Conservation (phyloP, 2,888 invertebrate species). For the Diploptera punctata region DNA sequence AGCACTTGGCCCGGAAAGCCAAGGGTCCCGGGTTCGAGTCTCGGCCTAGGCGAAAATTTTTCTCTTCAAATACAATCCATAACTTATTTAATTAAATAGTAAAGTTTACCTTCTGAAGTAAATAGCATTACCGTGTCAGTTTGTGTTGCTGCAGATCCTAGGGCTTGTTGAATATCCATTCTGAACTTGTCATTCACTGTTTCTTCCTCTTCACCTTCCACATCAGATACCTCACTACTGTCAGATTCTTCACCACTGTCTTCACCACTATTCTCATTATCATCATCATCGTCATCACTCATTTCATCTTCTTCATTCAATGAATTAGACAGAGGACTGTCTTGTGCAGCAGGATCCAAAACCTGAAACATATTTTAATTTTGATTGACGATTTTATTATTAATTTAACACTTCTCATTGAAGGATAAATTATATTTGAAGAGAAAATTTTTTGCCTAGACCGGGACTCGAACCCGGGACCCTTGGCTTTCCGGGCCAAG, state of each 20-base stretch:
- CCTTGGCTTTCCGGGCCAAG: too few species aligned
- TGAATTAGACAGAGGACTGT: slow-evolving; percentile 63
- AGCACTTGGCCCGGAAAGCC: too few species aligned
- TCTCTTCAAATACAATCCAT: too few species aligned
- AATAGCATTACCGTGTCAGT: slow-evolving; percentile 59
- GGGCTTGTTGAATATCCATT: slow-evolving; percentile 73
- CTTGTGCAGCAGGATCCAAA: slow-evolving; percentile 71
- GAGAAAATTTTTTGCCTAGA: too few species aligned
- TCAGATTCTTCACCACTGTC: slow-evolving; percentile 52
- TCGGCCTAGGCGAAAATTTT: too few species aligned
- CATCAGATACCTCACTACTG: slow-evolving; percentile 55
- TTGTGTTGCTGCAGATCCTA: slow-evolving; percentile 61
- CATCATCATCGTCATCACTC: slow-evolving; percentile 44
- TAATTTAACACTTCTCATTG: too few species aligned
- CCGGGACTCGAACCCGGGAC: too few species aligned
- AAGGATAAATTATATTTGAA: too few species aligned
- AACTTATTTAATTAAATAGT: too few species aligned
- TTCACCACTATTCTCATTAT: slow-evolving; percentile 54
- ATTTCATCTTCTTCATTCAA: slow-evolving; percentile 46
- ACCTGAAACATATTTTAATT: slow-evolving; percentile 49
- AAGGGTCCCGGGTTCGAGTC: too few species aligned
- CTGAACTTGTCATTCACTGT: slow-evolving; percentile 73
- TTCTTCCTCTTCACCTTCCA: slow-evolving; percentile 51
- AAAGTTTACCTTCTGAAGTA: too few species aligned
- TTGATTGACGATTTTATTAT: too few species aligned